Evolutionary conservation across 2,113 vertebrate genomes (phyloP), one percentile per base, ranked within the genome.

Genomic region (Nothocercus nigrocapillus): DNA sequence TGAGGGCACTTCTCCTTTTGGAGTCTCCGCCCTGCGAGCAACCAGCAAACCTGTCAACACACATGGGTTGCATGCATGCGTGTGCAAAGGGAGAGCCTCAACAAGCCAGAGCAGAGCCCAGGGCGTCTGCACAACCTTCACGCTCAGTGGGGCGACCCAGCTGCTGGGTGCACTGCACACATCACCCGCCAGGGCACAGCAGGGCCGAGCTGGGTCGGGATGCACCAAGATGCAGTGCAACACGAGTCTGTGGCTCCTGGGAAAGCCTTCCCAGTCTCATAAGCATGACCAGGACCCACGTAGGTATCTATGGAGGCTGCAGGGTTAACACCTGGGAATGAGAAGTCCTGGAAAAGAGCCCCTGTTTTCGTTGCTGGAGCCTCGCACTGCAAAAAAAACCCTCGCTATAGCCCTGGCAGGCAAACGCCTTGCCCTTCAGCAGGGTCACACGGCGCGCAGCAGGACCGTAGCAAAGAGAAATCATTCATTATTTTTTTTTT

Each of bases 91-190:
- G 28, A 44, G 28, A 19, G n/a, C 10, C 70, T 2, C 7, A 2
- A 14, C 61, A 25, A 28, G 53, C 4, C 79, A 82, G 75, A 44
- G 13, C 25, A 28, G 76, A 38, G 51, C 75, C 14, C 34, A 22
- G 49, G 21, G 49, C 24, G 11, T 75, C 51, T 32, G 19, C 19
- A 28, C 0, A 1, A 66, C 13, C 16, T 40, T 58, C 32, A 5
- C 0, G 0, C 13, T n/a, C 2, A 24, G 20, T 0, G 8, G 40
- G 34, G 38, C 17, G 19, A 14, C 32, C 0, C 1, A 30, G 32
- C 47, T 30, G 36, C 3, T 3, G 40, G 11, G 11, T 7, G 27
- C 8, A 53, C 77, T 42, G 6, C 0, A 1, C 32, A 9, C 58
- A 45, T 28, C 49, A 5, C 44, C 72, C 56, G 61, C 9, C 6